A percentile compares a stretch with the other conserved stretches of the same genome.
These are phyloP conservation scores for Drosophila orosa DNA, from an alignment of 1,140 invertebrate genomes.

Conservation along the genomic window DNA sequence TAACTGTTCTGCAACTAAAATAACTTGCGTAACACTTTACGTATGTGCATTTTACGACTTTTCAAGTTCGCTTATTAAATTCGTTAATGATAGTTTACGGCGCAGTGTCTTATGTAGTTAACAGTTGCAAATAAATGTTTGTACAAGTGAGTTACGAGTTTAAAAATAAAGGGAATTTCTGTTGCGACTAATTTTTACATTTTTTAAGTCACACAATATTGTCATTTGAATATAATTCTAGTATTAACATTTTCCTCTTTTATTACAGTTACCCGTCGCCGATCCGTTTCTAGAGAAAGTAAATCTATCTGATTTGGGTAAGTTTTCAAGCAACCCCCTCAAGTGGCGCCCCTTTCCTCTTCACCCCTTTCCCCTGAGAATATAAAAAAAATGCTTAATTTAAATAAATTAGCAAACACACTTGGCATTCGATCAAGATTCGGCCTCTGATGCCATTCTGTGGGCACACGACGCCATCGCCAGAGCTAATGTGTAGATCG, in stretches of 20 bases:
- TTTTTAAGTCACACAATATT: background rate
- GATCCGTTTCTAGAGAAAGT: slow-evolving; percentile 96
- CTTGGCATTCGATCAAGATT: slow-evolving; percentile 62
- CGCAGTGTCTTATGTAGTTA: slow-evolving; percentile 1
- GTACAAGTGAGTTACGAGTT: background rate
- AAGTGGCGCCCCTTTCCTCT: background rate
- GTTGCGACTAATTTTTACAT: background rate
- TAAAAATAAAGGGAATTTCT: background rate
- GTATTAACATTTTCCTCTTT: slow-evolving; percentile 53
- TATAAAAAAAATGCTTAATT: slow-evolving; percentile 33
- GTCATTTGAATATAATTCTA: background rate
- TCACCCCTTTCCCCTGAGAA: background rate
- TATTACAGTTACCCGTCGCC: slow-evolving; percentile 92
- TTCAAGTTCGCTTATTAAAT: slow-evolving; percentile 22
- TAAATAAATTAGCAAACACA: slow-evolving; percentile 61
- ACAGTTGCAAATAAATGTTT: background rate
- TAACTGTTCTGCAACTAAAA: slow-evolving; percentile 1
- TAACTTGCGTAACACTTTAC: slow-evolving; percentile 10
- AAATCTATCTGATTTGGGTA: slow-evolving; percentile 92
- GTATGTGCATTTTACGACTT: slow-evolving; percentile 14
- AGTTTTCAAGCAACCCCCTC: slow-evolving; percentile 84
- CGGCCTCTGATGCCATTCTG: slow-evolving; percentile 18
- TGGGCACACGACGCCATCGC: slow-evolving; percentile 63
- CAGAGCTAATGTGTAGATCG: slow-evolving; percentile 18
- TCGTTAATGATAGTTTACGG: slow-evolving; percentile 32